Conservation (phyloP, 2,113 vertebrate species). For the Hippocampus comes region DNA sequence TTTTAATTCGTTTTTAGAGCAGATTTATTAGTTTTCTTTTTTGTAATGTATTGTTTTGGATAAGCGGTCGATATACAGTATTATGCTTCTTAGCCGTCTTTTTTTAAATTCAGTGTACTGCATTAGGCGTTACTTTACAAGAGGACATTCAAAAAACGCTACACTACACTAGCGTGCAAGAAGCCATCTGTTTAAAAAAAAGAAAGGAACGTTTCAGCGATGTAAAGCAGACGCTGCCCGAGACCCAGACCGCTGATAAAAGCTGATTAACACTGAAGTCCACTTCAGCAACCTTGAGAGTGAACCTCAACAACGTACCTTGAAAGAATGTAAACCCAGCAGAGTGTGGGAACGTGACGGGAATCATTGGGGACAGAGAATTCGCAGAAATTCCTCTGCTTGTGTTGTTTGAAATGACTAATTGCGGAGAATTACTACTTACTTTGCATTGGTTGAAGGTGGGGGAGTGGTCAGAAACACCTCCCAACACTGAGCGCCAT, state of each 20-base stretch:
- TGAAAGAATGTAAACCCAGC: slow-evolving; percentile 16
- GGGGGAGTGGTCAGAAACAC: not conserved
- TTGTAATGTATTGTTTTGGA: too few species aligned
- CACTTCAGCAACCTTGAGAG: slow-evolving; percentile 4
- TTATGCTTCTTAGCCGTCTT: too few species aligned
- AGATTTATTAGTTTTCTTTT: too few species aligned
- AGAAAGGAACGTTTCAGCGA: not conserved
- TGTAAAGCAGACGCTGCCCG: slow-evolving; percentile 6
- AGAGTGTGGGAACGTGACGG: not conserved
- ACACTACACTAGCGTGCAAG: too few species aligned
- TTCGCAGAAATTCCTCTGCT: not conserved
- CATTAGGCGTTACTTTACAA: too few species aligned
- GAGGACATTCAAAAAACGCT: too few species aligned
- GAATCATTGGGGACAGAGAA: not conserved
- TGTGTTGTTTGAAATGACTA: not conserved
- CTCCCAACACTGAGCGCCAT: not conserved
- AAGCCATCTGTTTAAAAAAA: too few species aligned
- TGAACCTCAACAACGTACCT: not conserved
- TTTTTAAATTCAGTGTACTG: too few species aligned
- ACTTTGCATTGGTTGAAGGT: not conserved
- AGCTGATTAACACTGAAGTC: slow-evolving; percentile 2
- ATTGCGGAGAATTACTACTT: not conserved
- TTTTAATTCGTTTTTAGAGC: too few species aligned
- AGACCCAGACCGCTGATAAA: slow-evolving; percentile 6
- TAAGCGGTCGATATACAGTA: too few species aligned